phyloP scores from a whole-genome alignment of 1,140 invertebrate species.

The Euura saliciscinereae region DNA sequence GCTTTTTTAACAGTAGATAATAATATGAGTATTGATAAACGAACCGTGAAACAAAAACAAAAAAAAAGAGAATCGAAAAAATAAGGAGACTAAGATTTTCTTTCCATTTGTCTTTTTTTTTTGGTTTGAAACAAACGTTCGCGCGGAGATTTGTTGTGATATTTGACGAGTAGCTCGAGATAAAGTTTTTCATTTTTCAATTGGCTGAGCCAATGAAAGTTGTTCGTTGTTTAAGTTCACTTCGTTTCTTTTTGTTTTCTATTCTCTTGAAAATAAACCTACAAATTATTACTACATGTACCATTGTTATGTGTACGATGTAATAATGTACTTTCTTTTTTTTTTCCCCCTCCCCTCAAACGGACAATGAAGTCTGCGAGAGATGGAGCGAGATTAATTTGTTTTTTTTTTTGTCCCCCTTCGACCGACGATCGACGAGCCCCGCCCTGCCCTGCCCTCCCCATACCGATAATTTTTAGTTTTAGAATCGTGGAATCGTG shows the following conservation, averaged over 20 bases:
- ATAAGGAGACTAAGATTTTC: too few species aligned
- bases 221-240: conserved; percentile 19
- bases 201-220: conserved; percentile 48
- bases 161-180: conserved; percentile 39
- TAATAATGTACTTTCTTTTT: not conserved
- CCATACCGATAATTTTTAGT: too few species aligned
- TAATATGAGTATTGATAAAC: too few species aligned
- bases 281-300: not conserved
- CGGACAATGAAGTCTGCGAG: too few species aligned
- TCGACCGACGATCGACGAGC: too few species aligned
- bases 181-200: conserved; percentile 23
- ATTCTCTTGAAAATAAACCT: not conserved
- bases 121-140: not conserved
- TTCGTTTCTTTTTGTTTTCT: not conserved
- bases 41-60: too few species aligned
- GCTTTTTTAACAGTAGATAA: too few species aligned
- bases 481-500: not conserved
- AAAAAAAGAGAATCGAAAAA: too few species aligned
- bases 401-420: too few species aligned
- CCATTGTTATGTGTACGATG: not conserved
- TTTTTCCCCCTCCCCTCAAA: not conserved
- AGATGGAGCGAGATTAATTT: too few species aligned
- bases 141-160: conserved; percentile 49
- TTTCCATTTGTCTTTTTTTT: too few species aligned
- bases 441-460: too few species aligned